A percentile compares a stretch with the other conserved stretches of the same genome.
These are phyloP conservation scores for Ormia ochracea DNA, from an alignment of 2,888 invertebrate species.

Conservation along the genomic window DNA sequence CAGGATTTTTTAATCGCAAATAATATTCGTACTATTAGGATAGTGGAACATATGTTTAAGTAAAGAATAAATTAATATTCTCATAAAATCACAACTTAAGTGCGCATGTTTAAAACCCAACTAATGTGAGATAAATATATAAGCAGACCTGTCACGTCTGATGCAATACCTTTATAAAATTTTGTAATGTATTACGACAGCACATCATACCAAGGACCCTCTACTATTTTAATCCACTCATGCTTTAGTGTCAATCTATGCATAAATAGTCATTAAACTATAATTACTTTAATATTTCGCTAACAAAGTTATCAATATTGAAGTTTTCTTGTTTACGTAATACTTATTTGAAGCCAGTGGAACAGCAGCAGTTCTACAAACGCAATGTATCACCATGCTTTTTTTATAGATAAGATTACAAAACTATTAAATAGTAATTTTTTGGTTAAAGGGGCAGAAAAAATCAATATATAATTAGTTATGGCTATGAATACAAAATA, in stretches of 20 bases:
- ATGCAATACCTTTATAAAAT: conserved; percentile 33
- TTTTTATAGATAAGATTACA: conserved; percentile 30
- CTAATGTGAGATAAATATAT: background rate
- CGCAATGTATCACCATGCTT: background rate
- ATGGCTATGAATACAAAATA: background rate
- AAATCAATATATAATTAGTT: conserved; percentile 8
- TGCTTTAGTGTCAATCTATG: conserved; percentile 42
- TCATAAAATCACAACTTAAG: too few species aligned
- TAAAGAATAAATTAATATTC: too few species aligned
- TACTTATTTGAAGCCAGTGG: background rate
- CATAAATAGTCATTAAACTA: conserved; percentile 39
- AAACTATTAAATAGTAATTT: conserved; percentile 1
- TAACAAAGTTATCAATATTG: conserved; percentile 30
- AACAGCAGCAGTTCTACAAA: background rate
- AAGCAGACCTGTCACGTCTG: background rate
- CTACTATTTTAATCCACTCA: background rate
- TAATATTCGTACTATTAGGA: too few species aligned
- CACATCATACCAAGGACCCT: background rate
- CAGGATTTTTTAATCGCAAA: too few species aligned
- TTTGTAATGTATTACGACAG: background rate
- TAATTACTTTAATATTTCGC: conserved; percentile 24
- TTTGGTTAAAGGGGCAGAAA: background rate
- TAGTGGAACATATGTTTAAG: too few species aligned
- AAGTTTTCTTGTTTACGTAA: background rate
- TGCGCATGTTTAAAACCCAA: background rate